These are phyloP conservation scores for Physeter macrocephalus DNA, from an alignment of 2,113 vertebrate species.

Conservation along the genomic window DNA sequence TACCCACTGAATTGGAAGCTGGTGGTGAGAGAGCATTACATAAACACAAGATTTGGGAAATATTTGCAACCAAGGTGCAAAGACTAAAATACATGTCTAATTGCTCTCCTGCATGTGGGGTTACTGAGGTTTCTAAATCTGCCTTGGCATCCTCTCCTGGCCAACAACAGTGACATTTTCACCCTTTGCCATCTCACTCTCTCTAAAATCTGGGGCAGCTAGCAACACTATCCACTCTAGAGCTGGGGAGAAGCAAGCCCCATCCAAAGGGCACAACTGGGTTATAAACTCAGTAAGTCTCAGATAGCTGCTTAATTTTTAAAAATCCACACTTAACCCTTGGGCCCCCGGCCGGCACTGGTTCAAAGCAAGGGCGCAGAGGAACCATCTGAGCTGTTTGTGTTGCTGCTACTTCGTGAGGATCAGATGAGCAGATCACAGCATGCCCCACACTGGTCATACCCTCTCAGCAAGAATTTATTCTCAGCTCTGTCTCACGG, in stretches of 20 bases:
- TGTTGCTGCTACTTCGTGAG: background rate
- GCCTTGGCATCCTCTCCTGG: background rate
- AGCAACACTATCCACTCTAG: conserved; percentile 21
- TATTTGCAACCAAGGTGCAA: background rate
- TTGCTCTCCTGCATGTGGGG: background rate
- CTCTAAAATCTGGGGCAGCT: conserved; percentile 46
- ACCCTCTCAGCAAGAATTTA: background rate
- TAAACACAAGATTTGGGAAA: background rate
- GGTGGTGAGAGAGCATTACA: background rate
- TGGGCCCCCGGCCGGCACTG: background rate
- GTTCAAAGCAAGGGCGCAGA: conserved; percentile 38
- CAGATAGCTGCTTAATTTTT: conserved; percentile 55
- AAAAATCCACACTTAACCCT: background rate
- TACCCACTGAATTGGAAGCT: background rate
- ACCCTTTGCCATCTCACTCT: conserved; percentile 19
- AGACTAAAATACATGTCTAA: background rate
- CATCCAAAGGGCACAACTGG: background rate
- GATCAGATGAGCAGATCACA: background rate
- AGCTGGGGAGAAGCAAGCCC: background rate
- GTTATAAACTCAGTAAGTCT: background rate
- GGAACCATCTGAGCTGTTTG: background rate
- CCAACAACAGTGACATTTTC: conserved; percentile 26
- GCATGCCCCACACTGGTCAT: rapidly evolving
- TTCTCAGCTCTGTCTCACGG: conserved; percentile 8
- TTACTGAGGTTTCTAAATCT: background rate